These are phyloP conservation scores for Sceloporus undulatus DNA, from an alignment of 2,113 vertebrate species.

Conservation along the genomic window DNA sequence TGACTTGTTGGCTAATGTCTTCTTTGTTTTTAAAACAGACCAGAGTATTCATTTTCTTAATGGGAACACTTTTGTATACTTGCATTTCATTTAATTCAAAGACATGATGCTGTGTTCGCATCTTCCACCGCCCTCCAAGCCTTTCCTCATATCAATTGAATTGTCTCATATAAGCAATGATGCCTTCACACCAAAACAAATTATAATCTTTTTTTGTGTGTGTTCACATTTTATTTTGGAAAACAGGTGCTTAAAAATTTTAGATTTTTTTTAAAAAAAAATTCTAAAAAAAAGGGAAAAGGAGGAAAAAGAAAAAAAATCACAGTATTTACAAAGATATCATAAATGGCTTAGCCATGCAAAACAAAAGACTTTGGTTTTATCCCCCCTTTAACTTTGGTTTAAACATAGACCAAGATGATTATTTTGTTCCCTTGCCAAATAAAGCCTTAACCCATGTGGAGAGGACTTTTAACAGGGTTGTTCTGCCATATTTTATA, in stretches of 20 bases:
- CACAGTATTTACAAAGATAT: constrained; percentile 96
- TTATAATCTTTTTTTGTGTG: constrained; percentile 74
- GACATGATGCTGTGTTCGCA: constrained; percentile 45
- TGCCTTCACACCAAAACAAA: constrained; percentile 74
- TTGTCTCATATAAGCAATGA: constrained; percentile 62
- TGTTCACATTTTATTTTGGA: constrained; percentile 82
- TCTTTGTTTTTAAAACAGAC: constrained; percentile 50
- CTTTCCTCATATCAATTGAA: constrained; percentile 40
- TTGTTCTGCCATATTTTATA: constrained; percentile 76
- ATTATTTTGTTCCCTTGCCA: constrained; percentile 72
- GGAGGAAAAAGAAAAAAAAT: constrained; percentile 78
- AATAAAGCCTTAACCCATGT: constrained; percentile 81
- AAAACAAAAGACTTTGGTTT: constrained; percentile 86
- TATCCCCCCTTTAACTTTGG: constrained; percentile 89
- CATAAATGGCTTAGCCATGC: constrained; percentile 83
- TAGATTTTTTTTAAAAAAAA: constrained; percentile 89
- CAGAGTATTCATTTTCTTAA: constrained; percentile 53
- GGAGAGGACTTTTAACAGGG: constrained; percentile 78
- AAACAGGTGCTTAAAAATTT: constrained; percentile 85
- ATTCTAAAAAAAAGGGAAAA: constrained; percentile 84
- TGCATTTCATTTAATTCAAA: constrained; percentile 45
- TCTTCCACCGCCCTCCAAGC: constrained; percentile 34
- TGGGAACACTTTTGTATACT: constrained; percentile 55
- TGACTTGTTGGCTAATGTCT: constrained; percentile 35
- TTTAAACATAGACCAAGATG: constrained; percentile 90